Conservation (phyloP, 2,888 invertebrate species). For the Rhodophaea formosa region DNA sequence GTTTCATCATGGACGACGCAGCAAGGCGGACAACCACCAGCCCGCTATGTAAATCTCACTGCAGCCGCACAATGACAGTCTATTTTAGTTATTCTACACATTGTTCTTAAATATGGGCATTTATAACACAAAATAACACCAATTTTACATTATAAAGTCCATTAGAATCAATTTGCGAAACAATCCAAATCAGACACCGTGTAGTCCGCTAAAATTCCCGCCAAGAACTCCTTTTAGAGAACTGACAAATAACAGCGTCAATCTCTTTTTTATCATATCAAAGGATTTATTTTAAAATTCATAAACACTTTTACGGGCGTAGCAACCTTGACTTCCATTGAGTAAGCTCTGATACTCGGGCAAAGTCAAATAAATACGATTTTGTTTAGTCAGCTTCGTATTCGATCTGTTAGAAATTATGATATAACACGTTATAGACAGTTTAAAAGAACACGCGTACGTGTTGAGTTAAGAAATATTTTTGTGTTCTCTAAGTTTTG, state of each 20-base stretch:
- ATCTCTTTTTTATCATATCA: background rate
- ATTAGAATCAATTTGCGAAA: no score
- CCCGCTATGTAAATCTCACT: no score
- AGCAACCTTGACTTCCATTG: conserved; percentile 12
- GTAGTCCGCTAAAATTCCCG: no score
- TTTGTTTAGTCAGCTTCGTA: conserved; percentile 5
- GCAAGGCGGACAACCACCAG: no score
- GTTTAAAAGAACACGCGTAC: background rate
- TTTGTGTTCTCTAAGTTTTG: background rate
- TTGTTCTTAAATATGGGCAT: no score
- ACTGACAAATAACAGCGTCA: background rate
- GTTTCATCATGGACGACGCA: no score
- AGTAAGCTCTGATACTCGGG: background rate
- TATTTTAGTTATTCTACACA: no score
- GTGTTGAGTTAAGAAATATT: background rate
- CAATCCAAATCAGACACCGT: no score
- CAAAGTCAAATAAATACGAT: background rate
- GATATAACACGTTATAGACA: background rate
- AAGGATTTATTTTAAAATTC: background rate
- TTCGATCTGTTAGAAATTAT: background rate
- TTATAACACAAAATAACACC: no score
- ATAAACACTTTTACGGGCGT: conserved; percentile 1
- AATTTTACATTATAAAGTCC: no score
- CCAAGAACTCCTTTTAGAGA: no score
- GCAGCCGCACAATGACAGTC: no score